A percentile compares a stretch with the other conserved stretches of the same genome.
These are phyloP conservation scores for Drosophila rhopaloa DNA, from an alignment of 1,140 invertebrate species.

Conservation along the genomic window DNA sequence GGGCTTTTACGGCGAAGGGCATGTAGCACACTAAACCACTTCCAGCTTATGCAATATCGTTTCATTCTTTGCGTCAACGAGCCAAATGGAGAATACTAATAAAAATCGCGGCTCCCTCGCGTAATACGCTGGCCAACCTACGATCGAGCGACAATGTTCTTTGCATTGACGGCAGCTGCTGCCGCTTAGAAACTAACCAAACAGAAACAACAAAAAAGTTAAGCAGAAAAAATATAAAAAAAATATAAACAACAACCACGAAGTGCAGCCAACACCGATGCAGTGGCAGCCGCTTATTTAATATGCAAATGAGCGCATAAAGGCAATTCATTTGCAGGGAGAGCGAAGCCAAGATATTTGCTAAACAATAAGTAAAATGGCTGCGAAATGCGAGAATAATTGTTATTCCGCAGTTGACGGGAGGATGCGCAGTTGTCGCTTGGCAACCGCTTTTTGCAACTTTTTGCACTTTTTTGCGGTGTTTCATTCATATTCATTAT, in stretches of 20 bases:
- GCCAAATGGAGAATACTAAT: conserved; percentile 73
- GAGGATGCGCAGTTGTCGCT: conserved; percentile 67
- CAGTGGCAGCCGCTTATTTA: conserved; percentile 69
- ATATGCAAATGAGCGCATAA: conserved; percentile 83
- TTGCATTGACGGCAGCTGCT: conserved; percentile 64
- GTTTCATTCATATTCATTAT: conserved; percentile 35
- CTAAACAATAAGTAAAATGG: conserved; percentile 76
- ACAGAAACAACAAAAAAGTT: conserved; percentile 27
- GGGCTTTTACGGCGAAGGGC: conserved; percentile 27
- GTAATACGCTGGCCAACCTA: conserved; percentile 70
- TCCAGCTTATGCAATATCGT: conserved; percentile 34
- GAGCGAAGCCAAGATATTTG: conserved; percentile 61
- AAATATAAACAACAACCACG: conserved; percentile 27
- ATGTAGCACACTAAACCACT: conserved; percentile 25
- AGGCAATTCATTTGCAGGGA: conserved; percentile 78
- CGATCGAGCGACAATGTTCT: conserved; percentile 56
- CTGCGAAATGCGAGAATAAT: conserved; percentile 54
- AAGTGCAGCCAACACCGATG: conserved; percentile 54
- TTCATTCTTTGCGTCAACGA: conserved; percentile 73
- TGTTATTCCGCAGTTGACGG: conserved; percentile 67
- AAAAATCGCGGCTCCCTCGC: conserved; percentile 51
- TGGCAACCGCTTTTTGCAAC: conserved; percentile 44
- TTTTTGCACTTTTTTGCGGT: background rate
- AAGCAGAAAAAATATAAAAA: conserved; percentile 22
- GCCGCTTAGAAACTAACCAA: conserved; percentile 71